Percentiles rank a stretch among this genome's conserved stretches.
These are phyloP conservation scores for Arrhopalites spinosus DNA, from an alignment of 2,888 invertebrate species.

Conservation along the genomic window DNA sequence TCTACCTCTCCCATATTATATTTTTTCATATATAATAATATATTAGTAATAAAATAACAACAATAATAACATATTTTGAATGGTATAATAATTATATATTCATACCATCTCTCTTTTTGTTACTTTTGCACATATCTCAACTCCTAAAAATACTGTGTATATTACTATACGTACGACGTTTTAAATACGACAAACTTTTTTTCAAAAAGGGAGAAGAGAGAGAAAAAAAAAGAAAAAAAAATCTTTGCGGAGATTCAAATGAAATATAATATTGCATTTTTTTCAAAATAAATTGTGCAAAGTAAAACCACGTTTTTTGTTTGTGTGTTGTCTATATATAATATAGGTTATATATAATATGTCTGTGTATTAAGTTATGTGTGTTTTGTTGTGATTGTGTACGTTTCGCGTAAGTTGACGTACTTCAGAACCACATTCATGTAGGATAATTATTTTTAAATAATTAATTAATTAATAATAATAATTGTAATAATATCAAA, in stretches of 20 bases:
- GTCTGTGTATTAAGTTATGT: not conserved
- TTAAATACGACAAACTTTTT: slow-evolving; percentile 1
- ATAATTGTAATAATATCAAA: slow-evolving; percentile 32
- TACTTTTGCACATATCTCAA: slow-evolving; percentile 18
- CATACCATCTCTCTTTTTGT: slow-evolving; percentile 8
- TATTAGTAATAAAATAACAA: not conserved
- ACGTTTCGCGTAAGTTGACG: slow-evolving; percentile 5
- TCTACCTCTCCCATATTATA: no score
- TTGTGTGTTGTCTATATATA: not conserved
- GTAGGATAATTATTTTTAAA: slow-evolving; percentile 14
- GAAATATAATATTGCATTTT: slow-evolving; percentile 33
- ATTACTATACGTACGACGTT: not conserved
- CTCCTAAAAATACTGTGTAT: slow-evolving; percentile 29
- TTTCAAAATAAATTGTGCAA: slow-evolving; percentile 31
- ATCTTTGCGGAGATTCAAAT: slow-evolving; percentile 28
- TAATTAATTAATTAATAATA: not conserved
- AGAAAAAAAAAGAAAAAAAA: slow-evolving; percentile 15
- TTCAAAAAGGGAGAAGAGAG: slow-evolving; percentile 8
- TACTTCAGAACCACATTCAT: not conserved
- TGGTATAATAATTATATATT: not conserved
- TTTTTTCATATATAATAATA: not conserved
- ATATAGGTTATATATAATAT: not conserved
- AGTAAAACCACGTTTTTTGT: not conserved
- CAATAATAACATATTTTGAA: not conserved
- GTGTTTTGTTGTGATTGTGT: not conserved